These are phyloP conservation scores for Junonia oenone DNA, from an alignment of 2,888 invertebrate species.

Conservation along the genomic window DNA sequence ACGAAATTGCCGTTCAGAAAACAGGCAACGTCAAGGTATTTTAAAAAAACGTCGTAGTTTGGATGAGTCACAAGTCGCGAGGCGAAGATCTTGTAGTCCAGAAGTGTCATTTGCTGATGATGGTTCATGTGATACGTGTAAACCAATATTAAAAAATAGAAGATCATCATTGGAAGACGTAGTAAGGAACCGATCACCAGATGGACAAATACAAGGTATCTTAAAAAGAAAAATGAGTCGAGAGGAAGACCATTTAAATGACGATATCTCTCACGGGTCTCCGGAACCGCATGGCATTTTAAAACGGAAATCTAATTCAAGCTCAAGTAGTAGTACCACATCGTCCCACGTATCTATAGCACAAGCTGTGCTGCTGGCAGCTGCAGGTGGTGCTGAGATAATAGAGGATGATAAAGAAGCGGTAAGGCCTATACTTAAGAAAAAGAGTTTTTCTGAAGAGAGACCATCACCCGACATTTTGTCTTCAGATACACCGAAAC, in stretches of 20 bases:
- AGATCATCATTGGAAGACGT: conserved; percentile 86
- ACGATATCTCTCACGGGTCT: conserved; percentile 81
- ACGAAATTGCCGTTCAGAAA: conserved; percentile 74
- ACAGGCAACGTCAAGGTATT: conserved; percentile 86
- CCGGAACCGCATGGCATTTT: conserved; percentile 89
- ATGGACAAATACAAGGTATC: conserved; percentile 83
- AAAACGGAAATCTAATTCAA: conserved; percentile 87
- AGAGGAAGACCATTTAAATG: conserved; percentile 82
- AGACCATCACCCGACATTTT: conserved; percentile 73
- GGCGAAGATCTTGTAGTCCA: conserved; percentile 84
- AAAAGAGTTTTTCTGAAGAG: conserved; percentile 88
- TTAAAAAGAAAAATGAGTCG: conserved; percentile 84
- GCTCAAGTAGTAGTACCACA: conserved; percentile 82
- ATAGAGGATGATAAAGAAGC: conserved; percentile 78
- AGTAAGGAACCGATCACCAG: conserved; percentile 81
- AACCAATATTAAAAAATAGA: conserved; percentile 84
- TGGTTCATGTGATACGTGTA: conserved; percentile 77
- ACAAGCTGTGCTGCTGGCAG: conserved; percentile 83
- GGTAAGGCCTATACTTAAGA: conserved; percentile 89
- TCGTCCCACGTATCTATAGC: conserved; percentile 84
- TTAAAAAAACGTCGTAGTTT: conserved; percentile 90
- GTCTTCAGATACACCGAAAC: conserved; percentile 80
- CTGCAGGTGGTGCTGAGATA: conserved; percentile 80
- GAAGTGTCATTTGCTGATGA: conserved; percentile 82
- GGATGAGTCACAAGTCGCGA: conserved; percentile 86